Evolutionary conservation across 2,888 invertebrate species (phyloP), one percentile per base, ranked within the genome.

Genomic region (Eutolmus rufibarbis): DNA sequence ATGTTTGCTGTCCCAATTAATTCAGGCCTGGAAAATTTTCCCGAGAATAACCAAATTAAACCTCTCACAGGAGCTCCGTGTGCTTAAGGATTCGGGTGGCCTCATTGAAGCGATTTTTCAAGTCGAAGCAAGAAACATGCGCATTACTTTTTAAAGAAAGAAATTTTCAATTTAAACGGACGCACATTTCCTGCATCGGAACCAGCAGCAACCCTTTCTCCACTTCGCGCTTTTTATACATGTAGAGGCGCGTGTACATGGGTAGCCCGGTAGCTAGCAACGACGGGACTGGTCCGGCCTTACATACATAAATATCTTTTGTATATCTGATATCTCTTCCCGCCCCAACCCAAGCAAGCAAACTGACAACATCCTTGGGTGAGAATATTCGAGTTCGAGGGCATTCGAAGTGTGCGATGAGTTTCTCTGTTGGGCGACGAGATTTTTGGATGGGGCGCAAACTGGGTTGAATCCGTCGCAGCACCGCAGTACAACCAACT

Each of bases 351-450:
- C 76, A 37, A 23, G 8, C 28, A 12, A 23, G 23, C 86, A 57
- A 86, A 79, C 78, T 78, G 78, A 79, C 78, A 86, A 86, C 77
- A 79, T 86, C 86, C 86, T 86, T 86, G 86, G 66, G 40, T 79
- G 77, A 78, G 86, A 79, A 86, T 86, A 86, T 86, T 79, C 40
- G 78, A 66, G 79, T 79, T 85, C 85, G 85, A 85, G 85, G 85
- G 85, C 85, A 85, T 85, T 85, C 74, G 31, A 85, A 85, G 85
- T 85, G 74, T 85, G 85, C 74, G 86, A 86, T 34, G 77, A 85
- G 74, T 74, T 85, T 74, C 74, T 85, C 85, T 74, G 66, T 40
- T 78, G 74, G 84, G 84, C 23, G 31, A 43, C 16, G 46, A 74
- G 74, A 85, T 85, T 85, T 74, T 85, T 46, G 85, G 85, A 85